phyloP scores from a whole-genome alignment of 2,113 vertebrate species.

The Oceanodroma tethys region DNA sequence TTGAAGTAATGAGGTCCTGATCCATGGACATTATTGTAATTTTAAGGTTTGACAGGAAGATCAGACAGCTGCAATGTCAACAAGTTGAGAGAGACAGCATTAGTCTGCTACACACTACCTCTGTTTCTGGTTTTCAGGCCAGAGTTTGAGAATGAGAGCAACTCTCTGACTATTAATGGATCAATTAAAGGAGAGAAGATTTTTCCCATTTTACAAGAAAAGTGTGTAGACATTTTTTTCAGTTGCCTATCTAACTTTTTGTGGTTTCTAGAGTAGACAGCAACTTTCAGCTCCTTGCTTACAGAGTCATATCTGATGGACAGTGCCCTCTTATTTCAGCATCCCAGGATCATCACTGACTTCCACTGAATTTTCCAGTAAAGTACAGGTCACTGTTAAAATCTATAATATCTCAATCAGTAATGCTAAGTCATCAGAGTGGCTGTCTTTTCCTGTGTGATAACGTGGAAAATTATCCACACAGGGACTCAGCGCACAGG shows the following conservation, averaged over 20 bases:
- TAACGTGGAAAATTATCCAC: background rate
- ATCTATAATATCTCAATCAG: background rate
- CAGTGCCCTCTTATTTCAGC: background rate
- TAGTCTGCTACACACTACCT: background rate
- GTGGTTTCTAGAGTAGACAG: background rate
- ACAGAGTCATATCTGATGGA: background rate
- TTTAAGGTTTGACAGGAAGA: background rate
- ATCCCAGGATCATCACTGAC: background rate
- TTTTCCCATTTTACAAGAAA: background rate
- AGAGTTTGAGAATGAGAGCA: background rate
- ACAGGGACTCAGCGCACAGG: rapidly evolving
- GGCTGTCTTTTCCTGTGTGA: background rate
- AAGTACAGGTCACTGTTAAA: background rate
- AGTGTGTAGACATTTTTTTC: background rate
- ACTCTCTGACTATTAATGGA: background rate
- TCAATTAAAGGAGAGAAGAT: background rate
- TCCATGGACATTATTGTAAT: background rate
- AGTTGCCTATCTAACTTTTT: background rate
- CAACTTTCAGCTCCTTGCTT: background rate
- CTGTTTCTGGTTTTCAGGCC: background rate
- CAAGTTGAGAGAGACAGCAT: background rate
- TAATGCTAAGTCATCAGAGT: background rate
- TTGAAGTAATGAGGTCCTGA: background rate
- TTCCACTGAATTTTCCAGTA: background rate
- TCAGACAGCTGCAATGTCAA: background rate